Conservation (phyloP, 2,888 invertebrate species). For the Podabrus alpinus region DNA sequence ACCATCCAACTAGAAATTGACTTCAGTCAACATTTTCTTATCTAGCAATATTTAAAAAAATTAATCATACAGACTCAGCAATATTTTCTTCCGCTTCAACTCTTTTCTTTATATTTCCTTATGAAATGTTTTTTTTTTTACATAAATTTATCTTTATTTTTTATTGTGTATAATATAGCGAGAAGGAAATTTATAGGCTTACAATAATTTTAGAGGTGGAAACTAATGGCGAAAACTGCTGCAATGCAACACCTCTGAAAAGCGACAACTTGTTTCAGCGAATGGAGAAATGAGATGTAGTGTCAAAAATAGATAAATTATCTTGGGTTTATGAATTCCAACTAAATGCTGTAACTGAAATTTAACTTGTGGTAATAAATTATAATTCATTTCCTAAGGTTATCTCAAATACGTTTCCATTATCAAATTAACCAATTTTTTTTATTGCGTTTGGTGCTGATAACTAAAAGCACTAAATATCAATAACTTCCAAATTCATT, state of each 20-base stretch:
- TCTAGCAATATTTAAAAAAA: background rate
- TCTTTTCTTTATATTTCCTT: background rate
- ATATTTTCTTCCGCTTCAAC: background rate
- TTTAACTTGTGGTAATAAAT: background rate
- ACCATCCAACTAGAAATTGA: background rate
- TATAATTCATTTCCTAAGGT: background rate
- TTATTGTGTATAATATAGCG: background rate
- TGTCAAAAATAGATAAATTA: conserved; percentile 9
- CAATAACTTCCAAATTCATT: too few species aligned
- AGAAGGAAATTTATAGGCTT: background rate
- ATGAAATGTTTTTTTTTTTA: background rate
- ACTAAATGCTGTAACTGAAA: background rate
- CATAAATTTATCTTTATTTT: background rate
- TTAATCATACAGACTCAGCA: background rate
- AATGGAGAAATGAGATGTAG: conserved; percentile 10
- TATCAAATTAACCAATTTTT: background rate
- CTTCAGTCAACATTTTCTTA: background rate
- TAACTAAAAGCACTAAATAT: too few species aligned
- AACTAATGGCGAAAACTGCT: background rate
- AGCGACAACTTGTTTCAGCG: conserved; percentile 11
- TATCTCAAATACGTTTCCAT: background rate
- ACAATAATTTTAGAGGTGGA: conserved; percentile 3
- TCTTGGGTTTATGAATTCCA: conserved; percentile 4
- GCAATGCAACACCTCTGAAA: conserved; percentile 5
- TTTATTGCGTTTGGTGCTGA: too few species aligned